These are phyloP conservation scores for Sebastes itinus DNA, from an alignment of 2,797 vertebrate species.

Conservation along the genomic window DNA sequence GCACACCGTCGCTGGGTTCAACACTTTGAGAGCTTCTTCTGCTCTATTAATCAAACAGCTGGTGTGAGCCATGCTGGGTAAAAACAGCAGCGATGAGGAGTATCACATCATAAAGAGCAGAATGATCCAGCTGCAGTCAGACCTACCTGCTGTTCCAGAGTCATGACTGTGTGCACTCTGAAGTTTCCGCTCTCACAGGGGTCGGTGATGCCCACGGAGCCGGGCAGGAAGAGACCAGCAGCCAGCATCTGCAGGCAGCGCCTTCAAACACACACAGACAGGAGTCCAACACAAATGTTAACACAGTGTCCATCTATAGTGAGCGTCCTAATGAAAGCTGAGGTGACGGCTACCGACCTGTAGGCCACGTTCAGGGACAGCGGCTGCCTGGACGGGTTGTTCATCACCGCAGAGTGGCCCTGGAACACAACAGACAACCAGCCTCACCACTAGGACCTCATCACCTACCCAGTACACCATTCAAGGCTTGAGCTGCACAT, in stretches of 20 bases:
- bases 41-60: too few species aligned
- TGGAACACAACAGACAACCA: conserved; percentile 44
- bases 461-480: not conserved
- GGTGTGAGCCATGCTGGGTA: not conserved
- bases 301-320: not conserved
- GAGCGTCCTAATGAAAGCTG: not conserved
- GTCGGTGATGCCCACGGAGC: conserved; percentile 96
- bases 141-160: conserved; percentile 94
- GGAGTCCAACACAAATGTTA: not conserved
- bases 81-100: not conserved
- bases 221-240: conserved; percentile 93
- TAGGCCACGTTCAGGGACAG: conserved; percentile 94
- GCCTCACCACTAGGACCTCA: not conserved
- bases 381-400: conserved; percentile 95
- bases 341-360: conserved; percentile 77
- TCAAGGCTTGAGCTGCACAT: not conserved
- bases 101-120: not conserved
- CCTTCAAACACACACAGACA: conserved; percentile 64
- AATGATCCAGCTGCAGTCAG: not conserved
- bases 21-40: too few species aligned
- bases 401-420: conserved; percentile 98
- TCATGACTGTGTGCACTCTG: conserved; percentile 97
- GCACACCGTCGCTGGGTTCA: not conserved
- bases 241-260: conserved; percentile 98
- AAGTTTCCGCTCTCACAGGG: conserved; percentile 98